phyloP scores from a whole-genome alignment of 1,140 invertebrate genomes.

The Eurosta solidaginis region DNA sequence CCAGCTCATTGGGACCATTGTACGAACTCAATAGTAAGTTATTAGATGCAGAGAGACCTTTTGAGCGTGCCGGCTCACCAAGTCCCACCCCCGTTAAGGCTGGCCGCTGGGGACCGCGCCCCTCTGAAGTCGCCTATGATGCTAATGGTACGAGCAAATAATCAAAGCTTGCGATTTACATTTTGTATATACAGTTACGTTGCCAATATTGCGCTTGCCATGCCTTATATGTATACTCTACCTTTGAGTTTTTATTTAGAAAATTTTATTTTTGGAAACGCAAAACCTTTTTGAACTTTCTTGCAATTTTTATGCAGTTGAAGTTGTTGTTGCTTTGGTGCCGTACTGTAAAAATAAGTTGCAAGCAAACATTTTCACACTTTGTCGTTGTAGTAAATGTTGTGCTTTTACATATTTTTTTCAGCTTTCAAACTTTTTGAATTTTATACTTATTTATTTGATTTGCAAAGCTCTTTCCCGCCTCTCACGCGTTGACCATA shows the following conservation, averaged over 20 bases:
- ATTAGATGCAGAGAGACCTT: conserved; percentile 51
- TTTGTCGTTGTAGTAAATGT: background rate
- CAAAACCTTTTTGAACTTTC: no score
- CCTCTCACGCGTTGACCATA: background rate
- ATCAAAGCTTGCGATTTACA: background rate
- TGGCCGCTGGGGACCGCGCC: conserved; percentile 67
- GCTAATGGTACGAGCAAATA: conserved; percentile 66
- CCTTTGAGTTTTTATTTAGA: background rate
- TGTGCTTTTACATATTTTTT: background rate
- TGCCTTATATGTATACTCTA: background rate
- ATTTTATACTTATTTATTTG: background rate
- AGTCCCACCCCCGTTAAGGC: conserved; percentile 71
- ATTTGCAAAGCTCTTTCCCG: background rate
- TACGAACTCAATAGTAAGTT: conserved; percentile 65
- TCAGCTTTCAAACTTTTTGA: no score
- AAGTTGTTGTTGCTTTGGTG: background rate
- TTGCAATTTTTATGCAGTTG: no score
- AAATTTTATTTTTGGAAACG: no score
- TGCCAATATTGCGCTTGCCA: background rate
- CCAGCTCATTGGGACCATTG: conserved; percentile 57
- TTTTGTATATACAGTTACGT: background rate
- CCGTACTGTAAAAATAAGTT: conserved; percentile 2
- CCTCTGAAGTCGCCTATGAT: conserved; percentile 71
- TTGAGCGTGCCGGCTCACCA: conserved; percentile 63
- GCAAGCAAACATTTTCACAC: background rate